phyloP scores from a whole-genome alignment of 2,888 invertebrate species.

The Nymphalis c-album region DNA sequence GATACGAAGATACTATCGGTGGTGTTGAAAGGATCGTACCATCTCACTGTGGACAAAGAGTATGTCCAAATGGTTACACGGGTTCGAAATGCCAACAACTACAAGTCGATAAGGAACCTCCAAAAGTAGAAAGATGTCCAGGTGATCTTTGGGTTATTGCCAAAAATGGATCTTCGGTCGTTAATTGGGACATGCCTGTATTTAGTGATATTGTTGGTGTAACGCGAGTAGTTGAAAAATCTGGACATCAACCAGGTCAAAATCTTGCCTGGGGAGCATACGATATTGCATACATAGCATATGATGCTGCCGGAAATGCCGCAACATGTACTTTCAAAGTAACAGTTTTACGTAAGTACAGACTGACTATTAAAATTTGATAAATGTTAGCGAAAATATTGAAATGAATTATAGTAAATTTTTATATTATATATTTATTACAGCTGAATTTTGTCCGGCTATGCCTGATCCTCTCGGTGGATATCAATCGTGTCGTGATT shows the following conservation, averaged over 20 bases:
- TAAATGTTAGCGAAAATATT: neutral
- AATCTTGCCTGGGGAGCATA: slow-evolving; percentile 95
- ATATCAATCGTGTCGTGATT: slow-evolving; percentile 94
- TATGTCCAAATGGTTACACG: slow-evolving; percentile 93
- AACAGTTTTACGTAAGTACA: slow-evolving; percentile 89
- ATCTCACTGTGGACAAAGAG: slow-evolving; percentile 94
- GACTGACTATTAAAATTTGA: neutral
- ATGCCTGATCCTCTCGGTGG: slow-evolving; percentile 95
- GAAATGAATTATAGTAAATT: neutral
- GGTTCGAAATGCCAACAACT: slow-evolving; percentile 92
- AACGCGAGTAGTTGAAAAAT: slow-evolving; percentile 89
- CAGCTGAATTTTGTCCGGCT: slow-evolving; percentile 95
- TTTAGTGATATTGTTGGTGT: slow-evolving; percentile 95
- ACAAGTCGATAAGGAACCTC: slow-evolving; percentile 92
- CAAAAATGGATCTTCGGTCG: slow-evolving; percentile 93
- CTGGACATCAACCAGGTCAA: slow-evolving; percentile 93
- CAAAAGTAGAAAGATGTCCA: slow-evolving; percentile 93
- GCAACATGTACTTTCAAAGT: slow-evolving; percentile 96
- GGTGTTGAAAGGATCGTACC: slow-evolving; percentile 95
- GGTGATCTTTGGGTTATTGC: slow-evolving; percentile 97
- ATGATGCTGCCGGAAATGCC: slow-evolving; percentile 94
- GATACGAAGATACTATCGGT: slow-evolving; percentile 93
- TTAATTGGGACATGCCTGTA: slow-evolving; percentile 95
- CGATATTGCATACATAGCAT: slow-evolving; percentile 95
- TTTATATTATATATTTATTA: slow-evolving; percentile 41